These are phyloP conservation scores for Nemoura dubitans DNA, from an alignment of 2,888 invertebrate genomes.

Conservation along the genomic window DNA sequence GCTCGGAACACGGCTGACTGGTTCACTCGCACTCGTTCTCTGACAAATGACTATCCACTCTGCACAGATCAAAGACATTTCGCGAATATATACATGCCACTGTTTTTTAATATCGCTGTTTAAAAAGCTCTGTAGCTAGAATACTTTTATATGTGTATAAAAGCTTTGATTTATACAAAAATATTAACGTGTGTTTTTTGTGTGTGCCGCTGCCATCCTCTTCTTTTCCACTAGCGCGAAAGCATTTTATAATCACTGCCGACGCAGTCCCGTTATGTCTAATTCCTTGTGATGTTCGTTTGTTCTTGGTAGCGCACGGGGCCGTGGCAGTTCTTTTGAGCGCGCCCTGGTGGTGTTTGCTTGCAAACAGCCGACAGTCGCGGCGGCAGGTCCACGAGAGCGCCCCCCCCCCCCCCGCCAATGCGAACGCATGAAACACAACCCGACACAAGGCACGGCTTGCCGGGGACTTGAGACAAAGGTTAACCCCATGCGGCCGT, in stretches of 20 bases:
- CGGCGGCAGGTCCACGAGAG: no score
- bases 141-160: neutral
- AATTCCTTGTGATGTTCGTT: neutral
- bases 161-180: conserved; percentile 3
- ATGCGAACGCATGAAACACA: no score
- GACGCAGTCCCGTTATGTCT: neutral
- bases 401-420: no score
- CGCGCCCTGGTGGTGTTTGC: no score
- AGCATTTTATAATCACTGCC: neutral
- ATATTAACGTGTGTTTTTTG: neutral
- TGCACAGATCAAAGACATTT: neutral
- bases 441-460: no score
- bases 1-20: no score
- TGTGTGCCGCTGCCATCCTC: neutral
- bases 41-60: neutral
- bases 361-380: no score
- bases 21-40: neutral
- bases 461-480: no score
- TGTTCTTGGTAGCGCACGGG: no score
- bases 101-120: neutral
- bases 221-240: neutral
- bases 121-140: neutral
- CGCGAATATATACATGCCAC: neutral
- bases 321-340: no score
- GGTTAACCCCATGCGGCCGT: no score